A percentile compares a stretch with the other conserved stretches of the same genome.
phyloP scores from a whole-genome alignment of 1,140 invertebrate genomes.

The Papilio xuthus region DNA sequence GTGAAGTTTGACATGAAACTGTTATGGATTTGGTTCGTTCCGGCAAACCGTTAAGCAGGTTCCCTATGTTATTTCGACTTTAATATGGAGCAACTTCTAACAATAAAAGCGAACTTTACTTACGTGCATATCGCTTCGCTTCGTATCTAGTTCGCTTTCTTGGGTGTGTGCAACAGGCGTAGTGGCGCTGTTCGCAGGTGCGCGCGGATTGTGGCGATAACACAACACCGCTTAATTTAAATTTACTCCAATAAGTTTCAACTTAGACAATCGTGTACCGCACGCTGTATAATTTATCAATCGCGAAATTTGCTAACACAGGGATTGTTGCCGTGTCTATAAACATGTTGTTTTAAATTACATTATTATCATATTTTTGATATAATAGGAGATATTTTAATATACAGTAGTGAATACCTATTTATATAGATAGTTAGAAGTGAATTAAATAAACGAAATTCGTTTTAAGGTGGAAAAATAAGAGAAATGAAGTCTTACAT shows the following conservation, averaged over 20 bases:
- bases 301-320: not conserved
- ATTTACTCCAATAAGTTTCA: constrained; percentile 38
- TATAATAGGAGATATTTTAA: not conserved
- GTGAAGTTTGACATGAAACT: not conserved
- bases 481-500: no score
- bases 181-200: constrained; percentile 31
- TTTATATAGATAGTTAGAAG: no score
- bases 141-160: not conserved
- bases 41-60: not conserved
- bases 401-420: not conserved
- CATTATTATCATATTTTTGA: not conserved
- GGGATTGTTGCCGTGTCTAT: not conserved
- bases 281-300: constrained; percentile 32
- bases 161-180: not conserved
- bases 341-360: constrained; percentile 11
- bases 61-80: not conserved
- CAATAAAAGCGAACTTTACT: not conserved
- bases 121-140: not conserved
- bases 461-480: no score
- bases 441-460: no score
- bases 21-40: not conserved
- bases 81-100: not conserved
- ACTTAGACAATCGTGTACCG: constrained; percentile 31
- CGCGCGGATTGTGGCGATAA: constrained; percentile 28
- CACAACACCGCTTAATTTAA: constrained; percentile 35